A percentile compares a stretch with the other conserved stretches of the same genome.
These are phyloP conservation scores for Diaphora mendica DNA, from an alignment of 2,888 invertebrate species.

Conservation along the genomic window DNA sequence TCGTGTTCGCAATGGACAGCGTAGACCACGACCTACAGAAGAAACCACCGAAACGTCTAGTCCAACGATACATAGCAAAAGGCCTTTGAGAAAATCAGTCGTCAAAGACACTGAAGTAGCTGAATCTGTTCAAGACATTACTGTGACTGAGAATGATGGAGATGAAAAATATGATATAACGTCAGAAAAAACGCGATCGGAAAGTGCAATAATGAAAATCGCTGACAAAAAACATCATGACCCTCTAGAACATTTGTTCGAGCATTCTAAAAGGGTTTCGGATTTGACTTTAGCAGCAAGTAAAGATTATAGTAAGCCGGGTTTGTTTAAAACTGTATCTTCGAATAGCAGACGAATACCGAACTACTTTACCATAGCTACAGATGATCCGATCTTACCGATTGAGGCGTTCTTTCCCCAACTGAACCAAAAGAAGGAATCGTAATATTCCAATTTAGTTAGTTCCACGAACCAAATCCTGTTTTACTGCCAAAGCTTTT, in stretches of 20 bases:
- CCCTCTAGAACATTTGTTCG: constrained; percentile 76
- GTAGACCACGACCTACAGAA: constrained; percentile 76
- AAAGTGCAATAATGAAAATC: constrained; percentile 87
- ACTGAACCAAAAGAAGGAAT: constrained; percentile 87
- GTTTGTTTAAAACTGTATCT: constrained; percentile 89
- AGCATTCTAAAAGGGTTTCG: constrained; percentile 89
- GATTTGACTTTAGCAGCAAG: constrained; percentile 91
- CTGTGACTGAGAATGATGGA: constrained; percentile 71
- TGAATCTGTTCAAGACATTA: constrained; percentile 76
- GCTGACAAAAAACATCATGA: constrained; percentile 83
- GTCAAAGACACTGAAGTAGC: constrained; percentile 74
- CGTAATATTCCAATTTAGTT: constrained; percentile 70
- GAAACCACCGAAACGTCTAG: constrained; percentile 69
- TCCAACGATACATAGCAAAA: constrained; percentile 66
- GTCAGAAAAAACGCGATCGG: constrained; percentile 81
- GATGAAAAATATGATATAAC: constrained; percentile 72
- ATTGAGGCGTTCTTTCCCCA: constrained; percentile 94
- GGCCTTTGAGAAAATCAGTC: constrained; percentile 74
- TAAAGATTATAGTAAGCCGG: constrained; percentile 90
- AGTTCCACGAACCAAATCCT: constrained; percentile 74
- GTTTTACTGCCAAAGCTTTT: constrained; percentile 79
- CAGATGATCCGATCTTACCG: constrained; percentile 92
- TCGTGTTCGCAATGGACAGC: constrained; percentile 74
- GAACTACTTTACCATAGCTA: constrained; percentile 90
- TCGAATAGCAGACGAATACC: constrained; percentile 88